Percentiles rank a stretch among this genome's conserved stretches.
These are phyloP conservation scores for Luperina nickerlii DNA, from an alignment of 2,888 invertebrate species.

Conservation along the genomic window DNA sequence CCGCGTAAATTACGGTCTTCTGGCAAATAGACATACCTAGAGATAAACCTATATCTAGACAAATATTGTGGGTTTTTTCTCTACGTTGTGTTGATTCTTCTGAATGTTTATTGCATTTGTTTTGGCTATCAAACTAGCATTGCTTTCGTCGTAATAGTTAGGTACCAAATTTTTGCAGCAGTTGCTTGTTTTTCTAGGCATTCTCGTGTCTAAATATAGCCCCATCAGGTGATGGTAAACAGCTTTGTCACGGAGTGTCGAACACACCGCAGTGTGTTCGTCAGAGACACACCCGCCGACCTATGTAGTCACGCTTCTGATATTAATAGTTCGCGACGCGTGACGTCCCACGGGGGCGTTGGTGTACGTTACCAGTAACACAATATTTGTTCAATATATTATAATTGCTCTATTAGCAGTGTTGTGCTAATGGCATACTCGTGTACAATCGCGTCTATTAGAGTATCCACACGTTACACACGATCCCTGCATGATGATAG, in stretches of 20 bases:
- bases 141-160: constrained; percentile 22
- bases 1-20: constrained; percentile 5
- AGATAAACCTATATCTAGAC: constrained; percentile 9
- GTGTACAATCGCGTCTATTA: constrained; percentile 41
- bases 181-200: constrained; percentile 51
- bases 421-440: constrained; percentile 54
- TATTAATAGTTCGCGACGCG: constrained; percentile 72
- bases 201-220: constrained; percentile 71
- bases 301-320: constrained; percentile 71
- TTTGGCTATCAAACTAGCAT: constrained; percentile 27
- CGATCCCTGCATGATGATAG: constrained; percentile 21
- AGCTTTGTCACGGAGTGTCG: constrained; percentile 53
- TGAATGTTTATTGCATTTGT: constrained; percentile 27
- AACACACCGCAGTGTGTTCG: constrained; percentile 73
- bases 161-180: constrained; percentile 24
- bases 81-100: constrained; percentile 9
- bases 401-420: constrained; percentile 61
- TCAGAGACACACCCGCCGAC: constrained; percentile 86
- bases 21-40: constrained; percentile 4
- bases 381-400: constrained; percentile 62
- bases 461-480: constrained; percentile 6
- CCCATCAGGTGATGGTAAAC: constrained; percentile 78
- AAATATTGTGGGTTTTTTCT: constrained; percentile 23
- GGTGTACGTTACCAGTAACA: constrained; percentile 46
- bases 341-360: constrained; percentile 67